Conservation (phyloP, 2,113 vertebrate genomes). For the Phocoena phocoena region DNA sequence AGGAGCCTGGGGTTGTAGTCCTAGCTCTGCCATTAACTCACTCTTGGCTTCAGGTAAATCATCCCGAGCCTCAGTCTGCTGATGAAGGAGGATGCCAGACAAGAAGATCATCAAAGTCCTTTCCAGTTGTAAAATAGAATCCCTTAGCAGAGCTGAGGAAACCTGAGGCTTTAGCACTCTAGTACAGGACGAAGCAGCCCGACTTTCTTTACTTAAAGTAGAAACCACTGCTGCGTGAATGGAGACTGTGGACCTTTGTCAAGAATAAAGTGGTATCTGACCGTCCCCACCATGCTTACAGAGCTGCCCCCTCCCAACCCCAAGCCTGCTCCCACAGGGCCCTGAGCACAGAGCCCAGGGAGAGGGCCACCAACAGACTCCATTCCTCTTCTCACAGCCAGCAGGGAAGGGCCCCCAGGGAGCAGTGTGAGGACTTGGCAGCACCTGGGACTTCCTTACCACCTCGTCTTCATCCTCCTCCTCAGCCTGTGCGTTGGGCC, state of each 20-base stretch:
- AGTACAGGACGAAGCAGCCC: background rate
- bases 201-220: background rate
- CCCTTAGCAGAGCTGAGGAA: background rate
- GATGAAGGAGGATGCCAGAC: background rate
- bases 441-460: constrained; percentile 84
- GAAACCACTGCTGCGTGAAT: background rate
- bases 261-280: constrained; percentile 52
- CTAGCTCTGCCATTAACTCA: background rate
- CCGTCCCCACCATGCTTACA: background rate
- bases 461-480: constrained; percentile 96
- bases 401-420: background rate
- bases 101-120: background rate
- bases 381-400: background rate
- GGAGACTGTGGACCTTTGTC: background rate
- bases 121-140: background rate
- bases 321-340: constrained; percentile 47
- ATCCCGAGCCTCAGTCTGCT: background rate
- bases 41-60: background rate
- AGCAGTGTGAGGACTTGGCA: background rate
- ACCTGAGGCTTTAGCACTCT: background rate
- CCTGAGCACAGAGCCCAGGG: constrained; percentile 59
- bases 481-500: constrained; percentile 69
- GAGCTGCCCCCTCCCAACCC: background rate
- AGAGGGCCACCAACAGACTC: constrained; percentile 65
- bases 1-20: background rate